A percentile compares a stretch with the other conserved stretches of the same genome.
phyloP scores from a whole-genome alignment of 2,888 invertebrate species.

The Drosophila borborema region DNA sequence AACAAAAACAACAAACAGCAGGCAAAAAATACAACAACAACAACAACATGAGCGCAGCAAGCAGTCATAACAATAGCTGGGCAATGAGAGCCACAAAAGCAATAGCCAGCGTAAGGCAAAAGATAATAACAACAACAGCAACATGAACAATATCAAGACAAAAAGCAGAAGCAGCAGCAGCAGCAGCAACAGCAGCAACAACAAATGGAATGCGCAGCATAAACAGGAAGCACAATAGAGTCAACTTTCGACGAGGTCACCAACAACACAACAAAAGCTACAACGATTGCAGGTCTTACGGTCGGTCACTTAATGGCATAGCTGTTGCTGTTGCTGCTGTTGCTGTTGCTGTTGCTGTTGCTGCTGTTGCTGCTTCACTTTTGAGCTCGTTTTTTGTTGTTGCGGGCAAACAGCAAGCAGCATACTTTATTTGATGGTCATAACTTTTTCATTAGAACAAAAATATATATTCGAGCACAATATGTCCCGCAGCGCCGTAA shows the following conservation, averaged over 20 bases:
- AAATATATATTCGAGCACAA: constrained; percentile 78
- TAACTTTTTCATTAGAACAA: constrained; percentile 81
- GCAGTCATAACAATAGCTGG: constrained; percentile 49
- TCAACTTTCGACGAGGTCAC: constrained; percentile 75
- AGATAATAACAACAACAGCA: constrained; percentile 65
- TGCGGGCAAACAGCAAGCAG: constrained; percentile 62
- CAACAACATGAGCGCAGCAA: constrained; percentile 19
- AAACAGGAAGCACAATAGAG: constrained; percentile 80
- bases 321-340: constrained; percentile 46
- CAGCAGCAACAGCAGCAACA: constrained; percentile 21
- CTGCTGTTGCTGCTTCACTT: constrained; percentile 53
- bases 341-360: constrained; percentile 26
- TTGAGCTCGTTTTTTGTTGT: constrained; percentile 55
- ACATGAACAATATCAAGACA: constrained; percentile 36
- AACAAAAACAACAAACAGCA: constrained; percentile 45
- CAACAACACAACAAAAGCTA: constrained; percentile 38
- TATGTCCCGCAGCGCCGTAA: constrained; percentile 81
- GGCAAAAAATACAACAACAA: constrained; percentile 1
- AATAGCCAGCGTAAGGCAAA: constrained; percentile 66
- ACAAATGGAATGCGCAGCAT: constrained; percentile 63
- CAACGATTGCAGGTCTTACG: constrained; percentile 75
- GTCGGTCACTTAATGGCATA: constrained; percentile 75
- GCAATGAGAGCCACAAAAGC: constrained; percentile 63
- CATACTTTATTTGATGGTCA: constrained; percentile 80
- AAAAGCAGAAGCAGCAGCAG: constrained; percentile 39